phyloP scores from a whole-genome alignment of 2,888 invertebrate species.

The Pseudococcus viburni region DNA sequence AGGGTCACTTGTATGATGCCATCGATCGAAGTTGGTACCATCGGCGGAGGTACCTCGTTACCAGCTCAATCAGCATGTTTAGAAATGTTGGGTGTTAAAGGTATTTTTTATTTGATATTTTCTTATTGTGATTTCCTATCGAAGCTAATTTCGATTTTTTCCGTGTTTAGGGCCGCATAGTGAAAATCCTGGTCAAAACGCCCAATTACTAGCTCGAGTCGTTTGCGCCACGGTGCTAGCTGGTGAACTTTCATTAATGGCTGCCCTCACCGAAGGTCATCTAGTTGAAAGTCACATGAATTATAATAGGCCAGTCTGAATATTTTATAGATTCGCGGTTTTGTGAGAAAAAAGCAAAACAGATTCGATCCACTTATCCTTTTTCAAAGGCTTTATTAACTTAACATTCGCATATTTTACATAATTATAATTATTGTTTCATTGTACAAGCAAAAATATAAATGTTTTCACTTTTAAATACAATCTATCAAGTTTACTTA shows the following conservation, averaged over 20 bases:
- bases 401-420: constrained; percentile 8
- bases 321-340: too few species aligned
- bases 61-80: constrained; percentile 93
- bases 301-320: constrained; percentile 83
- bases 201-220: constrained; percentile 87
- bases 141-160: background rate
- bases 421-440: background rate
- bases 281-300: constrained; percentile 96
- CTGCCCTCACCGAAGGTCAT: constrained; percentile 95
- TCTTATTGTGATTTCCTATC: background rate
- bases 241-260: constrained; percentile 97
- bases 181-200: constrained; percentile 86
- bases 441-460: too few species aligned
- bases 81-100: constrained; percentile 87
- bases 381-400: constrained; percentile 14
- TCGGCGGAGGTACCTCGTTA: constrained; percentile 93
- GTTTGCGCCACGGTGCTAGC: constrained; percentile 96
- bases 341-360: too few species aligned
- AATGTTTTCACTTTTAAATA: too few species aligned
- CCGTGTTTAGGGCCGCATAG: constrained; percentile 69
- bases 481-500: too few species aligned
- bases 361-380: background rate
- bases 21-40: constrained; percentile 95
- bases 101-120: too few species aligned
- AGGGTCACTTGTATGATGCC: constrained; percentile 98